Evolutionary conservation across 2,888 invertebrate species (phyloP), one percentile per base, ranked within the genome.

Genomic region (Cheilosia impressa): DNA sequence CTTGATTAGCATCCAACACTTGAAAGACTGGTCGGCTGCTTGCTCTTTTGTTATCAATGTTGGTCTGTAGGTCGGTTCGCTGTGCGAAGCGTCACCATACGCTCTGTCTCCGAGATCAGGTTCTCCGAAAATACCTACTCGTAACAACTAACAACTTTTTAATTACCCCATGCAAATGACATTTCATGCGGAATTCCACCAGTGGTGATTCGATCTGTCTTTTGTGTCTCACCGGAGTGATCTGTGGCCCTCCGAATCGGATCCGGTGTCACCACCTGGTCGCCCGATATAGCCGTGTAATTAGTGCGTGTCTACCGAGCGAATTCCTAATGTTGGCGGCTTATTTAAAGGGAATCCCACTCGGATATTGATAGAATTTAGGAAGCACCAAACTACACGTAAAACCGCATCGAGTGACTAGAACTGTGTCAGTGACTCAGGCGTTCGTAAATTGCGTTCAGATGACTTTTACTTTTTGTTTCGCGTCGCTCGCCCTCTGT

Each of bases 1-100:
- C 72, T 85, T 85, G 71, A 85, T 85, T 81, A 85, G 85, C 72
- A 80, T 85, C 85, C 60, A 50, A 60, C 69, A 85, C 84, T 85
- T 76, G 75, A 85, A 62, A 65, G 76, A 76, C 75, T 69, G 63
- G 75, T 76, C 24, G 69, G 24, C 31, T 71, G 71, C 24, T 73
- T 63, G 57, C 60, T 62, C 45, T 68, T 72, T 83, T 65, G 73
- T 66, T 75, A 53, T 65, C 80, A 80, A 69, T 41, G 27, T 58
- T 63, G 47, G 73, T 73, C 72, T 66, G 60, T 68, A 60, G 72
- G 78, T 84, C 69, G 52, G 57, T 52, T 68, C 53, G 5, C 47
- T 34, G 27, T 31, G n/a, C n/a, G 50, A 45, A 17, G 22, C 62
- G 27, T 43, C 45, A 45, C 17, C 55, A 57, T 43, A 43, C n/a